These are phyloP conservation scores for Procavia capensis DNA, from an alignment of 2,113 vertebrate genomes.

Conservation along the genomic window DNA sequence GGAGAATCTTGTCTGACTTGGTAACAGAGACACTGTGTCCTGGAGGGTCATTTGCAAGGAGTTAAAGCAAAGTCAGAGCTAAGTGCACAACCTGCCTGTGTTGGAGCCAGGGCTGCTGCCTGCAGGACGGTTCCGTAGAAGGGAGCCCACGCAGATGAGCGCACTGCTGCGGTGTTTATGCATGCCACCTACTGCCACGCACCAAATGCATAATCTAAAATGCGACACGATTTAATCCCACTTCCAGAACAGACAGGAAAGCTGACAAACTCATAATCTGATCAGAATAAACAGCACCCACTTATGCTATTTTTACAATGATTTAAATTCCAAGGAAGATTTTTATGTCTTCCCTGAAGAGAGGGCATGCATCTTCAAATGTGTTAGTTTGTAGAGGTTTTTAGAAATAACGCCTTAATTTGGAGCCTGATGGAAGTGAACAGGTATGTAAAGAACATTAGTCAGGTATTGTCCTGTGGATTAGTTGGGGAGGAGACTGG, in stretches of 20 bases:
- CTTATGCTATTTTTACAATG: not conserved
- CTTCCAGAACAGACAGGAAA: not conserved
- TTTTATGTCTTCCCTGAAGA: not conserved
- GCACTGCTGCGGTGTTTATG: conserved; percentile 16
- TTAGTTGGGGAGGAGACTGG: not conserved
- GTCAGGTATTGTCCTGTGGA: not conserved
- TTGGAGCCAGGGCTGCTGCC: not conserved
- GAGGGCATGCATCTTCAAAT: not conserved
- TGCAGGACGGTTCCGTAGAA: not conserved
- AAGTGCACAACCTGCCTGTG: not conserved
- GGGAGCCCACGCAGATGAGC: not conserved
- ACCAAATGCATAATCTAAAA: not conserved
- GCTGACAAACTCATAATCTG: not conserved
- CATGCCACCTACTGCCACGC: conserved; percentile 68
- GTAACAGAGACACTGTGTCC: not conserved
- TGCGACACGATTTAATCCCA: not conserved
- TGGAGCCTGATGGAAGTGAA: not conserved
- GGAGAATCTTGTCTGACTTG: not conserved
- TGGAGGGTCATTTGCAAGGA: conserved; percentile 34
- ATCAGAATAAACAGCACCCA: not conserved
- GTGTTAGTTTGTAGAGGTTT: not conserved
- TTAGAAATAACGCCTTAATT: not conserved
- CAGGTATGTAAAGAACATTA: not conserved
- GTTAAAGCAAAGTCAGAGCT: conserved; percentile 44
- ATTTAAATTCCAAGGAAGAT: not conserved